Evolutionary conservation across 2,113 vertebrate species (phyloP).

Genomic region (Myiagra hebetior): DNA sequence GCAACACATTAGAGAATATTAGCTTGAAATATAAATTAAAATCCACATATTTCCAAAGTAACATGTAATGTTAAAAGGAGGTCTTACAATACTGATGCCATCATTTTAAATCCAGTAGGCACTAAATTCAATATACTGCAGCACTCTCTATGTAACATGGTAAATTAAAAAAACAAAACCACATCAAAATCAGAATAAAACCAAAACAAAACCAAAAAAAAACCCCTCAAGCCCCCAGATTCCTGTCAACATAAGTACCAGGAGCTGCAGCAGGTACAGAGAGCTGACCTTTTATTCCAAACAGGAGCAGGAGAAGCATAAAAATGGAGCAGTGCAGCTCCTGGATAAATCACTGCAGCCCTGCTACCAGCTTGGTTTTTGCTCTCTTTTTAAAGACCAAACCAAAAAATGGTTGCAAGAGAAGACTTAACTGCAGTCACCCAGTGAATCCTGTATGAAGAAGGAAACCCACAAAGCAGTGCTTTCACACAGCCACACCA

Average conservation of each 20-base stretch:
- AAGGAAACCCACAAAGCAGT: fast-evolving
- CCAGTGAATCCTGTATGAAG: fast-evolving
- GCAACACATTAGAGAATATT: background rate
- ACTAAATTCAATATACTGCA: slow-evolving; percentile 28
- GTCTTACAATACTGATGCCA: slow-evolving; percentile 32
- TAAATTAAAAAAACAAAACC: background rate
- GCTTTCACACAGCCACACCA: background rate
- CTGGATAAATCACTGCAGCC: background rate
- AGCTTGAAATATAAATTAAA: background rate
- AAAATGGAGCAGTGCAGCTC: background rate
- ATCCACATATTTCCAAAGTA: background rate
- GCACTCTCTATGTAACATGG: background rate
- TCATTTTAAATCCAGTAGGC: slow-evolving; percentile 40
- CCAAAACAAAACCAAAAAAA: background rate
- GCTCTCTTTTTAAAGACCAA: background rate
- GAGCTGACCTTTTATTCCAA: background rate
- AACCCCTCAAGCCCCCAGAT: background rate
- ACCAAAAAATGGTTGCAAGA: background rate
- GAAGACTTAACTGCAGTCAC: background rate
- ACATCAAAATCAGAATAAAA: background rate
- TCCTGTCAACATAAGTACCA: background rate
- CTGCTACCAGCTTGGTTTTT: background rate
- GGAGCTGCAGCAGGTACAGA: background rate
- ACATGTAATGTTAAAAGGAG: background rate
- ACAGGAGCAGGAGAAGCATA: background rate